These are phyloP conservation scores for Phaonia tiefii DNA, from an alignment of 2,888 invertebrate species.

Conservation along the genomic window DNA sequence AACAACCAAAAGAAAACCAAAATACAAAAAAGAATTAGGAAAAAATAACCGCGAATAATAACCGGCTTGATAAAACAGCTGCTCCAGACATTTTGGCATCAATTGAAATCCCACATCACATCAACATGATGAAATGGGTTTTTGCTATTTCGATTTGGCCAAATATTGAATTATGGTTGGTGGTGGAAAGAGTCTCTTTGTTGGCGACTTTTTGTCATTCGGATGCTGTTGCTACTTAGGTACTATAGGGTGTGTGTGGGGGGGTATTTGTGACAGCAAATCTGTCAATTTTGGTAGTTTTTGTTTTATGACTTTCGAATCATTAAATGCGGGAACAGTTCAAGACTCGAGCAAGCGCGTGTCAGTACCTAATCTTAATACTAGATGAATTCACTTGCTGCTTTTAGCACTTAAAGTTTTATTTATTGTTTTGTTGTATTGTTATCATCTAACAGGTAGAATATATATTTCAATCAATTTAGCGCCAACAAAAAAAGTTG, in stretches of 20 bases:
- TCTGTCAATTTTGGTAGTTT: constrained; percentile 43
- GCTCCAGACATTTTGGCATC: constrained; percentile 64
- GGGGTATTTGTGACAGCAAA: constrained; percentile 31
- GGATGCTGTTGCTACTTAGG: background rate
- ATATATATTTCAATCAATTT: constrained; percentile 18
- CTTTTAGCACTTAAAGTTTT: background rate
- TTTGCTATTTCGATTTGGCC: constrained; percentile 8
- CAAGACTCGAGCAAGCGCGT: background rate
- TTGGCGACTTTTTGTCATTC: background rate
- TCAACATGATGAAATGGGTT: constrained; percentile 23
- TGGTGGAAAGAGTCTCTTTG: no score
- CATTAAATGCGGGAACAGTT: constrained; percentile 26
- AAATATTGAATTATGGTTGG: background rate
- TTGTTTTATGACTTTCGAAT: constrained; percentile 38
- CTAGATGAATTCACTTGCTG: background rate
- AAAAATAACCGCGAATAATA: constrained; percentile 7
- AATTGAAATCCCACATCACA: constrained; percentile 46
- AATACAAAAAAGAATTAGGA: no score
- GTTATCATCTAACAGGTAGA: constrained; percentile 11
- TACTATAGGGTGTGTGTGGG: background rate
- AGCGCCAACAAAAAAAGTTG: background rate
- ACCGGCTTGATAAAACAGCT: constrained; percentile 34
- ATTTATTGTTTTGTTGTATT: background rate
- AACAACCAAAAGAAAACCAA: constrained; percentile 29
- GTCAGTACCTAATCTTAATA: background rate